These are phyloP conservation scores for Trachythela sp. DNA, from an alignment of 64 coral and sea anemone genomes.

Conservation along the genomic window DNA sequence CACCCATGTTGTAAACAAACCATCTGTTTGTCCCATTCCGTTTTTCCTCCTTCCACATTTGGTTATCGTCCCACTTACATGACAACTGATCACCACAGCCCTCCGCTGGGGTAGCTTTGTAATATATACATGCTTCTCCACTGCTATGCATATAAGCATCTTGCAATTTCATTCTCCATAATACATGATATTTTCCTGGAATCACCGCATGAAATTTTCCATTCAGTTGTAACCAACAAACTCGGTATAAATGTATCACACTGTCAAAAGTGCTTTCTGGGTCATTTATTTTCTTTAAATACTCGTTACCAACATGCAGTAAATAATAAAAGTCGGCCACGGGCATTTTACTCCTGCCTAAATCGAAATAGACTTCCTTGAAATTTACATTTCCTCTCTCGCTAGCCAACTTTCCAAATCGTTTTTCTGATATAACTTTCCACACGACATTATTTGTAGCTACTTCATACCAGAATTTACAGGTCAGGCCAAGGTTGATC, in stretches of 20 bases:
- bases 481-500: conserved; percentile 62
- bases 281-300: conserved; percentile 47
- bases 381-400: not conserved
- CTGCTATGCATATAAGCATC: conserved; percentile 40
- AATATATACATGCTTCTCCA: conserved; percentile 22
- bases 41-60: conserved; percentile 39
- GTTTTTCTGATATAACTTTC: conserved; percentile 48
- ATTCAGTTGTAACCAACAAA: conserved; percentile 58
- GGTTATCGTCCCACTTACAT: conserved; percentile 49
- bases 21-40: conserved; percentile 47
- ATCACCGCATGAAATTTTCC: conserved; percentile 30
- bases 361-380: conserved; percentile 56
- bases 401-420: conserved; percentile 34
- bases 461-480: conserved; percentile 63
- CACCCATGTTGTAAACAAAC: conserved; percentile 61
- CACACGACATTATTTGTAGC: conserved; percentile 50
- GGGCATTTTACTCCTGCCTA: conserved; percentile 46
- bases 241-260: conserved; percentile 45
- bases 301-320: conserved; percentile 27
- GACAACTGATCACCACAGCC: conserved; percentile 43
- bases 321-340: conserved; percentile 28
- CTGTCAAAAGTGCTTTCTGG: conserved; percentile 43
- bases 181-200: conserved; percentile 49
- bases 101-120: conserved; percentile 48
- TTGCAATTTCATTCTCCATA: conserved; percentile 62